Conservation (phyloP, 1,140 invertebrate species). For the Himalopsyche phryganea region DNA sequence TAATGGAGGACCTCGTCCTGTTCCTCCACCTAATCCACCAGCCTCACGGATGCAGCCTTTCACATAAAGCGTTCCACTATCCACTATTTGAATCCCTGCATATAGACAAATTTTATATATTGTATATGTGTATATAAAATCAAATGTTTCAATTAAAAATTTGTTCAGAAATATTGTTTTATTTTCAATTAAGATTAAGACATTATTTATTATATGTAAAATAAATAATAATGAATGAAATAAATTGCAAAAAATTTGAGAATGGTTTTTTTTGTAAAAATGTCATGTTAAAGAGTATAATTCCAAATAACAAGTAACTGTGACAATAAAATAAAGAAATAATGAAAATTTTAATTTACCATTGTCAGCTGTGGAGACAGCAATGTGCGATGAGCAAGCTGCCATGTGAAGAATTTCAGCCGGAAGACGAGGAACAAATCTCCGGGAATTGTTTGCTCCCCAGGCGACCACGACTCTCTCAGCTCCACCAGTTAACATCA, state of each 20-base stretch:
- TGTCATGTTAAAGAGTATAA: too few species aligned
- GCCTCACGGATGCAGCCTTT: slow-evolving; percentile 27
- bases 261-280: too few species aligned
- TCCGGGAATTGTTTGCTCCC: slow-evolving; percentile 41
- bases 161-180: too few species aligned
- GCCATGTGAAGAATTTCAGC: slow-evolving; percentile 44
- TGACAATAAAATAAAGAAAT: too few species aligned
- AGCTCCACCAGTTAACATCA: slow-evolving; percentile 47
- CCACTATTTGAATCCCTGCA: slow-evolving; percentile 30
- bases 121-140: background rate
- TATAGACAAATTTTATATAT: background rate
- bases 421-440: slow-evolving; percentile 47
- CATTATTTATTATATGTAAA: too few species aligned
- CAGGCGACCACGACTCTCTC: slow-evolving; percentile 50
- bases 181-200: too few species aligned
- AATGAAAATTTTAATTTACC: slow-evolving; percentile 42
- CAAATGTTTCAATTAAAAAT: too few species aligned
- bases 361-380: slow-evolving; percentile 46
- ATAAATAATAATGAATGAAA: too few species aligned
- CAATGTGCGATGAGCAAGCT: slow-evolving; percentile 41
- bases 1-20: slow-evolving; percentile 35
- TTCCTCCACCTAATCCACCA: slow-evolving; percentile 23
- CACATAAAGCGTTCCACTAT: slow-evolving; percentile 15
- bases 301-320: too few species aligned
- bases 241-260: too few species aligned